A percentile compares a stretch with the other conserved stretches of the same genome.
Conservation (phyloP, 37 sponge, comb jelly and placozoan genomes). For the Eunapius fragilis region DNA sequence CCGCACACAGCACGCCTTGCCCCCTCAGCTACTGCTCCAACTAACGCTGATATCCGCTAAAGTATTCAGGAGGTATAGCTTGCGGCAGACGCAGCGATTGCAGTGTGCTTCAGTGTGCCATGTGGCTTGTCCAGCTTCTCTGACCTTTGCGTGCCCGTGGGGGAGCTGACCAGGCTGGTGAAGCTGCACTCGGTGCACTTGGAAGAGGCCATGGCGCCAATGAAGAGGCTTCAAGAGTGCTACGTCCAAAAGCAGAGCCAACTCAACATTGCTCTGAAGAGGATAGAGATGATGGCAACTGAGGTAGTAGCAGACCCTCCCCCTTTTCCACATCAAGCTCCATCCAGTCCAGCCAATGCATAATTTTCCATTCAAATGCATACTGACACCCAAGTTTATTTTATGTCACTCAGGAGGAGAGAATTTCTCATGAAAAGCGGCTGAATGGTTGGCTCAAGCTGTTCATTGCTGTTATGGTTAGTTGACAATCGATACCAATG, state of each 20-base stretch:
- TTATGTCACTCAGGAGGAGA: slow-evolving; percentile 57
- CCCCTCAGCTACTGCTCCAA: slow-evolving; percentile 48
- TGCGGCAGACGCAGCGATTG: no score
- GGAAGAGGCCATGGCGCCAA: slow-evolving; percentile 66
- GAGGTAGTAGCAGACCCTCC: slow-evolving; percentile 41
- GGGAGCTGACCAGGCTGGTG: slow-evolving; percentile 62
- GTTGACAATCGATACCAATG: neutral
- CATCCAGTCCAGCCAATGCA: neutral
- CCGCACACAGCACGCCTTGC: slow-evolving; percentile 45
- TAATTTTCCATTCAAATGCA: neutral
- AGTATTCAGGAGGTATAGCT: slow-evolving; percentile 52
- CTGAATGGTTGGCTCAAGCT: slow-evolving; percentile 74
- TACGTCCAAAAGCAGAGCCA: slow-evolving; percentile 72
- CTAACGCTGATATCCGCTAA: slow-evolving; percentile 46
- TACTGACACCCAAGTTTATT: neutral
- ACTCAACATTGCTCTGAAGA: slow-evolving; percentile 74
- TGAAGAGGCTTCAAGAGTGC: slow-evolving; percentile 67
- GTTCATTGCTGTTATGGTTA: slow-evolving; percentile 61
- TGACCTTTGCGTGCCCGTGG: slow-evolving; percentile 60
- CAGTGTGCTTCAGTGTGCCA: no score
- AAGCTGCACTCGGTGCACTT: slow-evolving; percentile 61
- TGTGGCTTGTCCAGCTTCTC: slow-evolving; percentile 74
- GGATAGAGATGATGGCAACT: slow-evolving; percentile 58
- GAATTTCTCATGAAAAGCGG: slow-evolving; percentile 50
- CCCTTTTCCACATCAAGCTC: neutral